Evolutionary conservation across 2,797 vertebrate species (phyloP), one percentile per base, ranked within the genome.

Genomic region (Gymnothorax javanicus): DNA sequence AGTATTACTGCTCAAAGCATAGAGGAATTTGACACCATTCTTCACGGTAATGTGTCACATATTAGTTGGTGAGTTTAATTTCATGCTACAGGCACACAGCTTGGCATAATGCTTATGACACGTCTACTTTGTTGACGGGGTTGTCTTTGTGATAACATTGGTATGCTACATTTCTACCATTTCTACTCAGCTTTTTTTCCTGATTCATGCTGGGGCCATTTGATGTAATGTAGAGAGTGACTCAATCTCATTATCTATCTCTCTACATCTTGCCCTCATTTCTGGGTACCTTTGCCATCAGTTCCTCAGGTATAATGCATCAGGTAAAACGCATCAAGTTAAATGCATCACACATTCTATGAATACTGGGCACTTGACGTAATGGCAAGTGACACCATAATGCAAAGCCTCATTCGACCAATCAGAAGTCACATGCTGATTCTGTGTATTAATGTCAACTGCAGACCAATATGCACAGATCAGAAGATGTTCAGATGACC

Each of bases 401-500:
- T 17, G 17, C 17, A 7, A 50, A 79, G 17, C 5, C 50, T 79
- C 15, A 79, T 20, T 52, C 33, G 75, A 5, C 3, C 54, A 17
- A 81, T 81, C 4, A 75, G 13, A 43, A 43, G 27, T 7, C 50
- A 81, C 77, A 20, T 12, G 77, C 17, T 81, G 17, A 81, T 56
- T 54, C 50, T 81, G 52, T 56, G 52, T 77, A 7, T 33, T 77
- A 2, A 75, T 11, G 13, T 43, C 4, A 77, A 20, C 33, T 52
- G 52, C 73, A 15, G 33, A 52, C 33, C 3, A 77, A 12, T 73
- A 27, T 27, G 9, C 17, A 43, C 69, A 73, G 25, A 77, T 50
- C 73, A 77, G 73, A 75, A 75, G 27, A 75, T 75, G 5, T 52
- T 77, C 20, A 77, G 73, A 50, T 77, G 27, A 73, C 25, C 69